A percentile compares a stretch with the other conserved stretches of the same genome.
phyloP scores from a whole-genome alignment of 2,888 invertebrate genomes.

The Eurois occulta region DNA sequence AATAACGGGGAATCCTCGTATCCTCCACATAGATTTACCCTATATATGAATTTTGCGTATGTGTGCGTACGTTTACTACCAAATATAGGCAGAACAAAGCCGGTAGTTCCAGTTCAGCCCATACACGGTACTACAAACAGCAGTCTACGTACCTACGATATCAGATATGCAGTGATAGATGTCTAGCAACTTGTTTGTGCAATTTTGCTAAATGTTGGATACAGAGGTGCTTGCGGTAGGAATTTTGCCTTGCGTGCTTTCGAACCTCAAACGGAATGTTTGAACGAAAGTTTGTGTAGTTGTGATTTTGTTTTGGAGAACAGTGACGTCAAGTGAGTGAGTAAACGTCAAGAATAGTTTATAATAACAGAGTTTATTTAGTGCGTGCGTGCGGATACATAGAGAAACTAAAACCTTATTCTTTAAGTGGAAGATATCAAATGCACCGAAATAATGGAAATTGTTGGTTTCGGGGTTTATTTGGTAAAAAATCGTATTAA shows the following conservation, averaged over 20 bases:
- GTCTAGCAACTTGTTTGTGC: slow-evolving; percentile 58
- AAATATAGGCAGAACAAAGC: background rate
- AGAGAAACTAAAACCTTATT: background rate
- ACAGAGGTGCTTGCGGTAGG: slow-evolving; percentile 36
- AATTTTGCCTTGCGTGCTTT: slow-evolving; percentile 47
- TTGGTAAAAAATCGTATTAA: background rate
- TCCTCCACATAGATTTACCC: background rate
- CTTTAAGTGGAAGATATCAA: background rate
- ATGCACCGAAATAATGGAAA: background rate
- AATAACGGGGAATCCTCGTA: background rate
- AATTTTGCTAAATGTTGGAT: slow-evolving; percentile 57
- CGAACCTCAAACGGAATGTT: slow-evolving; percentile 34
- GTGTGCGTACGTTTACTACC: background rate
- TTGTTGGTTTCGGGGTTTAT: background rate
- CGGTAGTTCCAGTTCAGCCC: background rate
- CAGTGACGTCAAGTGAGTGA: too few relatives aligned
- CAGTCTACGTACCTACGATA: slow-evolving; percentile 33
- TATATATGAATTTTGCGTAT: background rate
- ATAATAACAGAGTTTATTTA: background rate
- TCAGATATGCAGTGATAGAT: slow-evolving; percentile 65
- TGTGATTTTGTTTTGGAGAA: slow-evolving; percentile 2
- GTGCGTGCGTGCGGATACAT: background rate
- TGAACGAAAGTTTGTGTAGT: slow-evolving; percentile 15
- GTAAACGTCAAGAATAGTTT: background rate
- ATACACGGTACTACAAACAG: slow-evolving; percentile 28